These are phyloP conservation scores for Heliangelus exortis DNA, from an alignment of 2,797 vertebrate genomes.

Conservation along the genomic window DNA sequence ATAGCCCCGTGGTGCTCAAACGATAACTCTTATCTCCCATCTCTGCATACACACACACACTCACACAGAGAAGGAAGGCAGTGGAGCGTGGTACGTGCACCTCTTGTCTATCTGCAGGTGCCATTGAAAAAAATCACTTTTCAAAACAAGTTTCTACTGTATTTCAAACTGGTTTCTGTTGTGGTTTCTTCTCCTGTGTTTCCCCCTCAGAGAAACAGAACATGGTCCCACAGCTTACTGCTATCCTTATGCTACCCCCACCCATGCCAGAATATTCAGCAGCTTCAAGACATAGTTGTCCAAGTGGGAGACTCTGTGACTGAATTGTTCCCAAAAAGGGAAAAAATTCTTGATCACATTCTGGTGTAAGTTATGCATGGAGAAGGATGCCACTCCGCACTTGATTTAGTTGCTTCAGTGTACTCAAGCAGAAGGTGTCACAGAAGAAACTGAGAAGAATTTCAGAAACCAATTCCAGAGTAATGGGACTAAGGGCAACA, in stretches of 20 bases:
- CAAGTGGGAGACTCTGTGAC: neutral
- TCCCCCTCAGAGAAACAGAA: neutral
- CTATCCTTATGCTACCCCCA: neutral
- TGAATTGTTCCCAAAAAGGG: neutral
- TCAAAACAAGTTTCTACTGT: rapidly evolving
- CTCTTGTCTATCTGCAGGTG: neutral
- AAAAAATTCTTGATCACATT: too few species aligned
- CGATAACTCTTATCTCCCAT: neutral
- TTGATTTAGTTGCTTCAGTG: too few species aligned
- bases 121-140: neutral
- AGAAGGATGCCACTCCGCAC: too few species aligned
- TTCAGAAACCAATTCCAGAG: too few species aligned
- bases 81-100: neutral
- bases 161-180: neutral
- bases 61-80: neutral
- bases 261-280: neutral
- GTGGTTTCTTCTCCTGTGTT: too few species aligned
- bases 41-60: rapidly evolving
- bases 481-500: too few species aligned
- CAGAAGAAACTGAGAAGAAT: too few species aligned
- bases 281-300: neutral
- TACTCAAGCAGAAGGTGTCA: too few species aligned
- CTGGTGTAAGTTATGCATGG: too few species aligned
- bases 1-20: neutral
- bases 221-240: neutral